phyloP scores from a whole-genome alignment of 2,888 invertebrate genomes.

The Sesia apiformis region DNA sequence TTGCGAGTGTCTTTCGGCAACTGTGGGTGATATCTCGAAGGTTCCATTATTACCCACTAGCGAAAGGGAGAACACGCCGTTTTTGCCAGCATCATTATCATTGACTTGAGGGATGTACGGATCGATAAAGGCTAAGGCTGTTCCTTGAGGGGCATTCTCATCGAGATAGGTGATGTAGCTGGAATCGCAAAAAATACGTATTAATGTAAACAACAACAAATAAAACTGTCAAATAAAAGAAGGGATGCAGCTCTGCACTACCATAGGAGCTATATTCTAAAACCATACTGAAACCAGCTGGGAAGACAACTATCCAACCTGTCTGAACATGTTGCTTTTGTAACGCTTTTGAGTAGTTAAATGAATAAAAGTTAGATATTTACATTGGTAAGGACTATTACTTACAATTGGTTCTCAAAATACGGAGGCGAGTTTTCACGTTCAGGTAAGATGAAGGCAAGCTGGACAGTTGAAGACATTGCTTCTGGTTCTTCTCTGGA shows the following conservation, averaged over 20 bases:
- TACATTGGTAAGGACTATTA: conserved; percentile 12
- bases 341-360: not conserved
- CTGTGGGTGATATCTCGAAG: conserved; percentile 90
- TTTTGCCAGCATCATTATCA: conserved; percentile 87
- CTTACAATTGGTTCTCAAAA: conserved; percentile 86
- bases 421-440: conserved; percentile 84
- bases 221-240: too few relatives aligned
- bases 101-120: conserved; percentile 82
- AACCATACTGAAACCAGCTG: not conserved
- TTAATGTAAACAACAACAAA: too few relatives aligned
- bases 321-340: too few relatives aligned
- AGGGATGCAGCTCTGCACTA: too few relatives aligned
- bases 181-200: conserved; percentile 5
- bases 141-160: conserved; percentile 89
- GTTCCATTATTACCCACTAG: conserved; percentile 88
- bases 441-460: conserved; percentile 88
- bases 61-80: conserved; percentile 86
- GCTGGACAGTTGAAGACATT: conserved; percentile 86
- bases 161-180: conserved; percentile 85
- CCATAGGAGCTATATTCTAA: too few relatives aligned
- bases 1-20: conserved; percentile 84
- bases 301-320: not conserved
- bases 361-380: not conserved
- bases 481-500: conserved; percentile 83
- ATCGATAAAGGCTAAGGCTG: conserved; percentile 80